Percentiles rank a stretch among this genome's conserved stretches.
Conservation (phyloP, 2,888 invertebrate genomes). For the Limnephilus lunatus region DNA sequence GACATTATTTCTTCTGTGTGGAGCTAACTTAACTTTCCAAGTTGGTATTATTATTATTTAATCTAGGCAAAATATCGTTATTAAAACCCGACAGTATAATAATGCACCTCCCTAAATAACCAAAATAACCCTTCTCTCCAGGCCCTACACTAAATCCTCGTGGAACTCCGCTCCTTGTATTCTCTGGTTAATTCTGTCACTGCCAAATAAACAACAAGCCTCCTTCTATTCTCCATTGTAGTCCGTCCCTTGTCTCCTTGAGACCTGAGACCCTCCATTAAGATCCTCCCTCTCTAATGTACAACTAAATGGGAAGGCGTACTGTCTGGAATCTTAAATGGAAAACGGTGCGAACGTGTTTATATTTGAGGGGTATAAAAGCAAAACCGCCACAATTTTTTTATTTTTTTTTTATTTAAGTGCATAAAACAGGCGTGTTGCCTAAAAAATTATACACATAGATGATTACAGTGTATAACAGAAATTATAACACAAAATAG, state of each 20-base stretch:
- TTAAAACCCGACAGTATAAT: not conserved
- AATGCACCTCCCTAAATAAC: not conserved
- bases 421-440: no score
- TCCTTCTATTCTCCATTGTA: not conserved
- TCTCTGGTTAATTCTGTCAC: not conserved
- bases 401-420: no score
- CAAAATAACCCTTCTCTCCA: not conserved
- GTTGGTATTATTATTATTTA: not conserved
- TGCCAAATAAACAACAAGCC: not conserved
- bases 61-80: not conserved
- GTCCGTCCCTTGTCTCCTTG: not conserved
- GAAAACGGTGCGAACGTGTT: not conserved
- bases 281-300: not conserved
- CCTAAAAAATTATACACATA: no score
- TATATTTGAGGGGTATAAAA: not conserved
- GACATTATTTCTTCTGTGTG: no score
- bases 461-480: no score
- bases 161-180: not conserved
- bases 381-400: no score
- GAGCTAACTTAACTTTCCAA: not conserved
- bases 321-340: not conserved
- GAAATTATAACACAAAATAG: no score
- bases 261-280: not conserved
- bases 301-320: not conserved
- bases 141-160: not conserved